These are phyloP conservation scores for Hydrotaea diabolus DNA, from an alignment of 2,888 invertebrate species.

Conservation along the genomic window DNA sequence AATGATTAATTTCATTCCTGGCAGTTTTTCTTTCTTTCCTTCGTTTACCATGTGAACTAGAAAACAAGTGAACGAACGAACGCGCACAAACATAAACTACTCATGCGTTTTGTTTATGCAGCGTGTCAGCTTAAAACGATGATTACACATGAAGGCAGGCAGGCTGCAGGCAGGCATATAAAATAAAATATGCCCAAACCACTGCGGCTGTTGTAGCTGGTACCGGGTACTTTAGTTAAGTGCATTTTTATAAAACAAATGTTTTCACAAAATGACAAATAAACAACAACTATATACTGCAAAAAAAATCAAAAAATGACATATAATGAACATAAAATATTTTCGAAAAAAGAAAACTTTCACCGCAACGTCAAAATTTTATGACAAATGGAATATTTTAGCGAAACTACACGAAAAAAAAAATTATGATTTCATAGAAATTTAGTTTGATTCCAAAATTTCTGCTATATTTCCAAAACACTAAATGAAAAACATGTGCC, in stretches of 20 bases:
- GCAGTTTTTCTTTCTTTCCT: not conserved
- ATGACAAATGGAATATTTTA: no score
- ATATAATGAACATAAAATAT: not conserved
- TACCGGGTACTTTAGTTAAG: not conserved
- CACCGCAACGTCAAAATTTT: not conserved
- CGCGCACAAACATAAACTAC: no score
- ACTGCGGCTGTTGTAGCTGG: no score
- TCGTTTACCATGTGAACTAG: not conserved
- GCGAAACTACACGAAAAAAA: no score
- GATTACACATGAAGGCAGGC: no score
- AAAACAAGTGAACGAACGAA: not conserved
- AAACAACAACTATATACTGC: not conserved
- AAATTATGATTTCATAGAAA: no score
- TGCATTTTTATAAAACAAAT: not conserved
- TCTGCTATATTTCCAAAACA: no score
- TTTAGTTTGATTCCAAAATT: no score
- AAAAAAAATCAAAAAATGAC: not conserved
- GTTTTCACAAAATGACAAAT: not conserved
- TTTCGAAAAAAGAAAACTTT: conserved; percentile 3
- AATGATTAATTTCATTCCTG: conserved; percentile 22
- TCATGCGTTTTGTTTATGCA: no score
- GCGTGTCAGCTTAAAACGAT: no score
- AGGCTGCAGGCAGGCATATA: not conserved
- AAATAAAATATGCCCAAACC: not conserved
- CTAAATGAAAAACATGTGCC: no score